Percentiles rank a stretch among this genome's conserved stretches.
Conservation (phyloP, 1,140 invertebrate genomes). For the Tetragonula clypearis region DNA sequence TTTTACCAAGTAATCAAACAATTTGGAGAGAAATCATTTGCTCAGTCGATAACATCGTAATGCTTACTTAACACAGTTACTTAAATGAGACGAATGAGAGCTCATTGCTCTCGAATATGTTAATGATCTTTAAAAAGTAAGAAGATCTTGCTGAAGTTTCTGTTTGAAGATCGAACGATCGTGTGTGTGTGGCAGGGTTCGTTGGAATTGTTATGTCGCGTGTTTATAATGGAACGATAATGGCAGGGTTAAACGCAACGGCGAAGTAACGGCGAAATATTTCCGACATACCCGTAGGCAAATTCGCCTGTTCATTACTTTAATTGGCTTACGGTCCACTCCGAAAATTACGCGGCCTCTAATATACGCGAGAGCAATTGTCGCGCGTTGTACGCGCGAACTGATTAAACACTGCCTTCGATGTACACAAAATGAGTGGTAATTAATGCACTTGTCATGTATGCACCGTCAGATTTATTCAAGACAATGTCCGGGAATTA, state of each 20-base stretch:
- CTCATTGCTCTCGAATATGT: no score
- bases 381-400: neutral
- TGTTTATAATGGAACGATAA: neutral
- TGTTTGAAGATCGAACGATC: neutral
- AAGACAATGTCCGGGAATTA: neutral
- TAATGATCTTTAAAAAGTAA: no score
- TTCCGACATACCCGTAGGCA: neutral
- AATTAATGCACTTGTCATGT: neutral
- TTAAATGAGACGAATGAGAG: no score
- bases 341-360: constrained; percentile 41
- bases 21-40: no score
- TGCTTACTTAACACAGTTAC: no score
- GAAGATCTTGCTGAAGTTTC: neutral
- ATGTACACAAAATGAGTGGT: neutral
- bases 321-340: constrained; percentile 38
- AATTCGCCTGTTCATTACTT: constrained; percentile 56
- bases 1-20: no score
- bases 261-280: neutral
- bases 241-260: neutral
- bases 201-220: neutral
- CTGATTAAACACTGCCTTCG: neutral
- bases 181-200: neutral
- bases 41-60: no score
- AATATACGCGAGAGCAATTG: neutral
- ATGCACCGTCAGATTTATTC: neutral